phyloP scores from a whole-genome alignment of 1,140 invertebrate genomes.

The Papilio polytes region DNA sequence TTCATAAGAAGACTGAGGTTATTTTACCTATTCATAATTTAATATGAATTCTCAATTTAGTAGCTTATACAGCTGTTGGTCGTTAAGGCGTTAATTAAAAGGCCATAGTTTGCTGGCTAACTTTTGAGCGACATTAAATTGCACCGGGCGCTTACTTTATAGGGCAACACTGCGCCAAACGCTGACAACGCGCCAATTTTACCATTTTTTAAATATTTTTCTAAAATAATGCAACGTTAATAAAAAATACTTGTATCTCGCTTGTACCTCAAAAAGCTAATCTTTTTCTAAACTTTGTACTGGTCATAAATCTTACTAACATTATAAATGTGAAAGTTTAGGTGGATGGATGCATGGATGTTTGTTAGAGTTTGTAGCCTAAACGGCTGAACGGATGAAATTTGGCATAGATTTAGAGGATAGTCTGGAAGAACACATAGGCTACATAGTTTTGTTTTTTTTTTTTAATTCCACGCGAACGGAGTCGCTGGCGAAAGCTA shows the following conservation, averaged over 20 bases:
- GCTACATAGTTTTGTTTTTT: too few relatives aligned
- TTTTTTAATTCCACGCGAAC: too few relatives aligned
- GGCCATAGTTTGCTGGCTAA: constrained; percentile 48
- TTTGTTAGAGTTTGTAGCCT: too few relatives aligned
- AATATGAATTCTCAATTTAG: constrained; percentile 7
- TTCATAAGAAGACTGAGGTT: not conserved
- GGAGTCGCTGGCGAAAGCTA: too few relatives aligned
- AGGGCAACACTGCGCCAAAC: constrained; percentile 56
- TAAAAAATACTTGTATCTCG: not conserved
- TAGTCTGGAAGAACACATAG: too few relatives aligned
- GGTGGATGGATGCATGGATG: too few relatives aligned
- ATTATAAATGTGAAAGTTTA: too few relatives aligned
- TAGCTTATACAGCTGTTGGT: constrained; percentile 37
- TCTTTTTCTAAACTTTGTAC: too few relatives aligned
- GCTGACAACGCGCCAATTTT: constrained; percentile 61
- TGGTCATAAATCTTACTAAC: too few relatives aligned
- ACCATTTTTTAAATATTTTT: constrained; percentile 59
- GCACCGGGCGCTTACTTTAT: constrained; percentile 70
- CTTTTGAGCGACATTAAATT: constrained; percentile 71
- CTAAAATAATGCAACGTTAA: not conserved
- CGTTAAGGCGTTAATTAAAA: constrained; percentile 54
- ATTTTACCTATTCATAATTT: not conserved
- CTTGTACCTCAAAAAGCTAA: not conserved
- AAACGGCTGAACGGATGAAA: too few relatives aligned
- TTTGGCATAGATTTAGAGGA: too few relatives aligned